phyloP scores from a whole-genome alignment of 2,113 vertebrate species.

The Octodon degus region DNA sequence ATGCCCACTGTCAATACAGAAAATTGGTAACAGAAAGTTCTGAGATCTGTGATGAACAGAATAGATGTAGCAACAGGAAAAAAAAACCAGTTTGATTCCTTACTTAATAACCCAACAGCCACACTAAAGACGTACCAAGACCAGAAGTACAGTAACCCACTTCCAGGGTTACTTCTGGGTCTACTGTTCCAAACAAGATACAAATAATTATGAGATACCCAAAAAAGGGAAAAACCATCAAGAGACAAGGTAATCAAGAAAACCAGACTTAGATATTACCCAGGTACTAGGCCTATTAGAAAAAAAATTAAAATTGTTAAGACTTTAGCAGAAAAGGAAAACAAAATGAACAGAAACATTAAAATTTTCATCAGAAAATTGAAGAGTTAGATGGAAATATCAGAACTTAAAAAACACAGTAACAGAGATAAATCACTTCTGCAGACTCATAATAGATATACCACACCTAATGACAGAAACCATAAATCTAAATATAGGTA shows the following conservation, averaged over 20 bases:
- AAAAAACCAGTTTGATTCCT: not conserved
- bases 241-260: slow-evolving; percentile 43
- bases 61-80: not conserved
- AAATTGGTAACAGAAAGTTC: not conserved
- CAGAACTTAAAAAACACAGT: not conserved
- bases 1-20: not conserved
- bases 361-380: not conserved
- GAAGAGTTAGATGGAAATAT: not conserved
- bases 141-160: not conserved
- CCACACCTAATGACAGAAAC: slow-evolving; percentile 27
- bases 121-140: not conserved
- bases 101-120: not conserved
- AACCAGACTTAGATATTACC: not conserved
- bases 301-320: not conserved
- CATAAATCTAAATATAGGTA: not conserved
- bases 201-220: slow-evolving; percentile 30
- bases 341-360: not conserved
- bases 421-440: not conserved
- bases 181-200: not conserved
- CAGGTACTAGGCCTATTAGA: not conserved
- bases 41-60: not conserved
- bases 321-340: not conserved
- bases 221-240: not conserved
- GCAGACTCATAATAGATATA: not conserved
- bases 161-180: not conserved